phyloP scores from a whole-genome alignment of 2,797 vertebrate species.

The Falco concolor region DNA sequence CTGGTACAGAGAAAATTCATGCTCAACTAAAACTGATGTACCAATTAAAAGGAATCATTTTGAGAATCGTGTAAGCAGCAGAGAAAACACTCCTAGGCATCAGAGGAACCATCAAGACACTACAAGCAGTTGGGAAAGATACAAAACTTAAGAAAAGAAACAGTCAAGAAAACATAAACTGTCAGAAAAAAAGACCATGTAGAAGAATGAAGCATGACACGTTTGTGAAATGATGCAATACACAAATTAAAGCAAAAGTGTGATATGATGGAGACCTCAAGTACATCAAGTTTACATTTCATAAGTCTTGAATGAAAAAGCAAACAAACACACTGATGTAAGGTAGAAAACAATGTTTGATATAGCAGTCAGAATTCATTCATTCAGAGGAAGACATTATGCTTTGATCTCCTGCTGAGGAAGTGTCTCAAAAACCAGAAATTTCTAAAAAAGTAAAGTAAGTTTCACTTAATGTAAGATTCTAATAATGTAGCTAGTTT shows the following conservation, averaged over 20 bases:
- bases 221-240: background rate
- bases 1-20: background rate
- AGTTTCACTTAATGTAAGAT: background rate
- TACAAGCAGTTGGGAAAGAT: background rate
- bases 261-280: background rate
- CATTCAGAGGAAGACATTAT: background rate
- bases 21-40: background rate
- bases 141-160: background rate
- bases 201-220: background rate
- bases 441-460: background rate
- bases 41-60: background rate
- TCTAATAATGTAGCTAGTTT: background rate
- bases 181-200: accelerated
- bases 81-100: background rate
- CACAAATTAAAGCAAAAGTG: background rate
- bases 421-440: background rate
- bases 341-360: background rate
- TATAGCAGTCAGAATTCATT: background rate
- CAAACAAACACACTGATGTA: background rate
- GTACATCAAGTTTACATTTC: background rate
- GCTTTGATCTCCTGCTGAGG: background rate
- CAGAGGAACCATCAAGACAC: background rate
- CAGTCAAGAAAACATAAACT: background rate
- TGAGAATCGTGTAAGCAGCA: background rate
- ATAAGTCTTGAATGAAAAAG: background rate